phyloP scores from a whole-genome alignment of 2,797 vertebrate genomes.

The Halcyon chelicuti region DNA sequence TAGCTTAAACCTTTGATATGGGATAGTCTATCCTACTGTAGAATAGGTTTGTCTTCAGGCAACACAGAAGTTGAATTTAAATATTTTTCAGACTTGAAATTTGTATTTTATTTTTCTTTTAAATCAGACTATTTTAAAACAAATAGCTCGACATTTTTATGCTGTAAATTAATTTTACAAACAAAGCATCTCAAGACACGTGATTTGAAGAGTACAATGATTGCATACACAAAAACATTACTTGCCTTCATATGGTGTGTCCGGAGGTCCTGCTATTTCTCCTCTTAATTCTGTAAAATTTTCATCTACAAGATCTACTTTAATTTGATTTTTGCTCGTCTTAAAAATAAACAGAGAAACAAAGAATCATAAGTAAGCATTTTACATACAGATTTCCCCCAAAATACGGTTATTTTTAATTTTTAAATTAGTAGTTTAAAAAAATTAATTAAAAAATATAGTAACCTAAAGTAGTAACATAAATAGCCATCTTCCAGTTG shows the following conservation, averaged over 20 bases:
- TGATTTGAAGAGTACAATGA: constrained; percentile 30
- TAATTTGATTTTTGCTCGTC: constrained; percentile 99
- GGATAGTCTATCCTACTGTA: neutral
- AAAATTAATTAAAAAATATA: neutral
- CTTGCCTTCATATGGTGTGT: constrained; percentile 98
- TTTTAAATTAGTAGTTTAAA: constrained; percentile 6
- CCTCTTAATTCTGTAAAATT: constrained; percentile 99
- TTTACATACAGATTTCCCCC: constrained; percentile 42
- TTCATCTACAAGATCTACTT: constrained; percentile 99
- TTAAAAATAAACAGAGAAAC: constrained; percentile 85
- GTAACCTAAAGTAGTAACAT: neutral
- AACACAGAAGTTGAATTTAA: neutral
- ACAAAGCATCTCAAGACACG: constrained; percentile 32
- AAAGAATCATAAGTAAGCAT: constrained; percentile 69
- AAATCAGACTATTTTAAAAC: neutral
- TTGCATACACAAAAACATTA: constrained; percentile 74
- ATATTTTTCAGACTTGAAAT: neutral
- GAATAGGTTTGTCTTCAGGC: neutral
- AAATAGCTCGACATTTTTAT: neutral
- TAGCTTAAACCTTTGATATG: neutral
- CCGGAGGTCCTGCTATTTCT: constrained; percentile 98
- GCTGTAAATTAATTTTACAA: neutral
- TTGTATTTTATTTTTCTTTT: neutral
- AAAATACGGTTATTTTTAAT: constrained; percentile 6
- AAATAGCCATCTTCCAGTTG: neutral